Evolutionary conservation across 2,888 invertebrate species (phyloP), one percentile per base, ranked within the genome.

Genomic region (Drosophila diplacantha): DNA sequence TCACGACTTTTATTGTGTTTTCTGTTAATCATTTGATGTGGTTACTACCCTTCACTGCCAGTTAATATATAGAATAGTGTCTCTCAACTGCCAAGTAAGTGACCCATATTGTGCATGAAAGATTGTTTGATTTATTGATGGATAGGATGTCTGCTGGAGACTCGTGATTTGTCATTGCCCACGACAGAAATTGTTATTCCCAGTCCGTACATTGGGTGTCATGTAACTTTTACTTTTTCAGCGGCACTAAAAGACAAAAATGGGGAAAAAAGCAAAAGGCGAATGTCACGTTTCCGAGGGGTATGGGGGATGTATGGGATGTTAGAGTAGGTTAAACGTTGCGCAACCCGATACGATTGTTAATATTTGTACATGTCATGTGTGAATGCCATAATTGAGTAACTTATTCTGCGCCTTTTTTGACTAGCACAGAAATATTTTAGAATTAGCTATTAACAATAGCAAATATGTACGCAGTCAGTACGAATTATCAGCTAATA

Each of bases 141-240:
- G 63, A 62, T 62, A 29, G 22, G 55, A 37, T 38, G 60, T 14
- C 44, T 5, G 6, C 14, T 14, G 14, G 29, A 29, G 44, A 67
- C 50, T 68, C 46, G 39, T 60, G 69, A 66, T 60, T 68, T 60
- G 61, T 69, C 69, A 66, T 56, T 57, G 44, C 56, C 66, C 61
- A 63, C 63, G 34, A 51, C 66, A 57, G n/a, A 61, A 52, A 60
- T 68, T 66, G 49, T 53, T 50, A 66, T 73, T 64, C 49, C 53
- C 58, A 22, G 18, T 43, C 44, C 43, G 50, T 64, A 54, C 29
- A 65, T 54, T 50, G 37, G 64, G 59, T 50, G 78, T 83, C 81
- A 83, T 83, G 66, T 83, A 81, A 78, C 83, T 83, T 78, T 78
- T 78, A 78, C 77, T 83, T 78, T 81, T 71, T 60, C 56, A 54